Base-by-base conservation (phyloP, 1,140 invertebrate genomes). In the Anadara kagoshimensis region DNA sequence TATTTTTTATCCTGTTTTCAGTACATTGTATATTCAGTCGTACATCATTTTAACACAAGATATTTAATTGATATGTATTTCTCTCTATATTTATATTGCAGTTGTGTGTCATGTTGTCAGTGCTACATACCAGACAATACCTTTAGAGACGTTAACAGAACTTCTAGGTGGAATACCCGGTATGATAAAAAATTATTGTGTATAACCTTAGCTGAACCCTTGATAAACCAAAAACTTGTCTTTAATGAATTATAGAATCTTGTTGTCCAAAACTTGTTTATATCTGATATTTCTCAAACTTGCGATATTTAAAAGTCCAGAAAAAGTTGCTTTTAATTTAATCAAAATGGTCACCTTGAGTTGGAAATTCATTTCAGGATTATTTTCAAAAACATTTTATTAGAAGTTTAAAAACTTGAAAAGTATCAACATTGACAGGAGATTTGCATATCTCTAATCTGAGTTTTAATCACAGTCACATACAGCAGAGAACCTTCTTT, bases 91-190 rank as follows among this genome's bases (percentile, higher is more conserved):
- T 24, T 69, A 22, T 66, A 44, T 87, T 88, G 68, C 77, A 92
- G 91, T 98, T 91, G 95, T 99, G 16, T 99, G 97, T 77, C 97
- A 99, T 89, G 97, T 99, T 44, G 94, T 99, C 26, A 95, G 95
- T 74, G 98, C 97, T 53, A 99, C 98, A 7, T 99, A 97, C 90
- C 97, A 99, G 88, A 95, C 94, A 1, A 97, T 99, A 87, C 93
- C 96, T 65, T 94, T 94, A 85, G 90, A 91, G 59, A 92, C 95
- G 72, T 90, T 99, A 16, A 92, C 93, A 67, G 93, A 95, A 86
- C 90, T 98, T 12, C 91, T 99, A 54, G 97, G 97, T 66, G 93
- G 93, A 79, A 93, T 98, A 66, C 84, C 89, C 73, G 86, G 83
- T 86, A 76, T 72, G 70, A 74, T 36, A 36, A 36, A 36, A 36